Conservation (phyloP, 1,140 invertebrate species). For the Cotesia vestalis region DNA sequence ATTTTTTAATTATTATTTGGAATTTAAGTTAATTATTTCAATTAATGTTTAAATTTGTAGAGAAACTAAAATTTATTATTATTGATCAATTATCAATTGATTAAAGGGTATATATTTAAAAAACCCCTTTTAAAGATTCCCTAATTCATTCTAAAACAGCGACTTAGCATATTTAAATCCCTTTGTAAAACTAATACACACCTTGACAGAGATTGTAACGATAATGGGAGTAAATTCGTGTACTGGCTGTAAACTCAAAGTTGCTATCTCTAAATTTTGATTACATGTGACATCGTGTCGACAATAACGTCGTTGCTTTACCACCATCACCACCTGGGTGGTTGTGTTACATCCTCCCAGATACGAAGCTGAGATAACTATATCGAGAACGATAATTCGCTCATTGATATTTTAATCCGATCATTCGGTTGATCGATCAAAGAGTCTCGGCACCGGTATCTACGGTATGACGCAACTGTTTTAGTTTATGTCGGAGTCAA, state of each 20-base stretch:
- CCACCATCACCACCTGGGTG: conserved; percentile 6
- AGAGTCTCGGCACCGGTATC: conserved; percentile 34
- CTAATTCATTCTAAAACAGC: no score
- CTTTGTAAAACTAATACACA: no score
- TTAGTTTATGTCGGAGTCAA: neutral
- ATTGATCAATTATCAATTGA: no score
- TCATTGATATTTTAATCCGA: conserved; percentile 55
- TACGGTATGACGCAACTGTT: conserved; percentile 33
- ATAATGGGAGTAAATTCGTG: neutral
- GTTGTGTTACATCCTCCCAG: conserved; percentile 19
- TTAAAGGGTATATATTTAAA: no score
- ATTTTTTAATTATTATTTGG: no score
- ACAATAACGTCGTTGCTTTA: conserved; percentile 7
- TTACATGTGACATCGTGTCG: conserved; percentile 4
- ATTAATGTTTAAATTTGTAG: no score
- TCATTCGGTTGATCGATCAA: conserved; percentile 59
- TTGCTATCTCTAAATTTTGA: conserved; percentile 20
- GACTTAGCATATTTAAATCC: no score
- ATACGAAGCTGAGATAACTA: conserved; percentile 40
- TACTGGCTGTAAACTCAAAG: neutral
- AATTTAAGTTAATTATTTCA: no score
- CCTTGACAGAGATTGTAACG: neutral
- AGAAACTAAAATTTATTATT: no score
- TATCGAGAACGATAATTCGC: conserved; percentile 31
- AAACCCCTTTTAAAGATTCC: no score